phyloP scores from a whole-genome alignment of 1,140 invertebrate species.

The Papilio polyxenes region DNA sequence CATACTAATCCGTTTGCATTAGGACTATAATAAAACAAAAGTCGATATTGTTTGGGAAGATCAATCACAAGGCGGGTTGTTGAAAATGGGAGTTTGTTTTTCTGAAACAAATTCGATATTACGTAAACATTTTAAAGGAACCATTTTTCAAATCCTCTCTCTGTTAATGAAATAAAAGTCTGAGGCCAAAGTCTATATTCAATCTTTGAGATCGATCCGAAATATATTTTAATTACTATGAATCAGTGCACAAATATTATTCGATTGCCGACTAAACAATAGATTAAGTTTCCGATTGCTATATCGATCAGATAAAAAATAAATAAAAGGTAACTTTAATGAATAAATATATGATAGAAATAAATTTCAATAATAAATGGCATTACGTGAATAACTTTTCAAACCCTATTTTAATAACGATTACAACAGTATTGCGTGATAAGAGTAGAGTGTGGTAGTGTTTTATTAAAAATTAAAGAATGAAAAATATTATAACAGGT shows the following conservation, averaged over 20 bases:
- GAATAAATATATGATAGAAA: neutral
- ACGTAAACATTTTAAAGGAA: constrained; percentile 32
- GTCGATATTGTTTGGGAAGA: constrained; percentile 39
- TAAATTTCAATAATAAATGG: constrained; percentile 1
- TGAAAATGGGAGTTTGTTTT: constrained; percentile 38
- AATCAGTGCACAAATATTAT: too few species aligned
- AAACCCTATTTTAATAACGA: constrained; percentile 5
- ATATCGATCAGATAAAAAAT: too few species aligned
- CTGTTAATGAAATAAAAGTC: constrained; percentile 4
- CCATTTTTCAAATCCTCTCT: constrained; percentile 7
- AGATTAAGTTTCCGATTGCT: too few species aligned
- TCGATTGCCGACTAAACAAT: too few species aligned
- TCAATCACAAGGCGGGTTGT: constrained; percentile 37
- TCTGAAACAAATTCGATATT: constrained; percentile 29
- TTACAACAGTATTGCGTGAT: constrained; percentile 3
- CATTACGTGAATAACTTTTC: constrained; percentile 11
- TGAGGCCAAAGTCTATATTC: neutral
- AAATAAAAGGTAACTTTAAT: neutral
- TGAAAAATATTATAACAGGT: neutral
- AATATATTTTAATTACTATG: neutral
- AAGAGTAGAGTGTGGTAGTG: too few species aligned
- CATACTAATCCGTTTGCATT: constrained; percentile 39
- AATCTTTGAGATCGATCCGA: neutral
- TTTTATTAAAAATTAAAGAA: neutral
- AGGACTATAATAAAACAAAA: constrained; percentile 40